Conservation (phyloP, 2,888 invertebrate species). For the Mythimna ferrago region DNA sequence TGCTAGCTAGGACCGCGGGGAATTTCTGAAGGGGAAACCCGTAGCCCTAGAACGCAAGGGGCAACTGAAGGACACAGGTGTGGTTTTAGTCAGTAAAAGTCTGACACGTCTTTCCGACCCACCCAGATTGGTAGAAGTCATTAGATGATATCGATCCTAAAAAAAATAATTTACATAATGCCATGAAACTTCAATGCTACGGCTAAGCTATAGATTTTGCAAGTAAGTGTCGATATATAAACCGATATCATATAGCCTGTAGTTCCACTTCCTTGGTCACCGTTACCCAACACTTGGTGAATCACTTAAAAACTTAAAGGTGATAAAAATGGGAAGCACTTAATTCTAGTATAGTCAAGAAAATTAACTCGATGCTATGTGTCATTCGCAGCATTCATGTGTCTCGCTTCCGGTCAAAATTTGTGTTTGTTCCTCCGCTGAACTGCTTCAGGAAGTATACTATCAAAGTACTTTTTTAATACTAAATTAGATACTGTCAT, state of each 20-base stretch:
- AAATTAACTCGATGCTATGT: conserved; percentile 39
- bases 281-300: conserved; percentile 14
- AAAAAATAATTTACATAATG: background rate
- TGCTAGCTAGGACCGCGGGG: no score
- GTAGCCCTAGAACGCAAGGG: no score
- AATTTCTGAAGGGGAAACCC: no score
- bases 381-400: conserved; percentile 39
- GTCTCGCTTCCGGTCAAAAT: conserved; percentile 34
- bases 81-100: no score
- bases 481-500: conserved; percentile 1
- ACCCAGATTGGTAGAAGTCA: no score
- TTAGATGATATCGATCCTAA: no score
- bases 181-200: background rate
- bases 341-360: conserved; percentile 32
- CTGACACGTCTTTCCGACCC: no score
- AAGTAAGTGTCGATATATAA: background rate
- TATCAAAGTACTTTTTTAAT: conserved; percentile 2
- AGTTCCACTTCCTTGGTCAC: conserved; percentile 4
- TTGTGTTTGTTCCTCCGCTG: conserved; percentile 24
- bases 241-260: background rate
- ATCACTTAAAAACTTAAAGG: conserved; percentile 29
- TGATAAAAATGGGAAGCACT: conserved; percentile 46
- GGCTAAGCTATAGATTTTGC: background rate
- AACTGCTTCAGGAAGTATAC: conserved; percentile 14
- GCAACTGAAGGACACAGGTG: no score